A percentile compares a stretch with the other conserved stretches of the same genome.
phyloP scores from a whole-genome alignment of 92 coral and sea anemone genomes.

The Pocillopora meandrina region DNA sequence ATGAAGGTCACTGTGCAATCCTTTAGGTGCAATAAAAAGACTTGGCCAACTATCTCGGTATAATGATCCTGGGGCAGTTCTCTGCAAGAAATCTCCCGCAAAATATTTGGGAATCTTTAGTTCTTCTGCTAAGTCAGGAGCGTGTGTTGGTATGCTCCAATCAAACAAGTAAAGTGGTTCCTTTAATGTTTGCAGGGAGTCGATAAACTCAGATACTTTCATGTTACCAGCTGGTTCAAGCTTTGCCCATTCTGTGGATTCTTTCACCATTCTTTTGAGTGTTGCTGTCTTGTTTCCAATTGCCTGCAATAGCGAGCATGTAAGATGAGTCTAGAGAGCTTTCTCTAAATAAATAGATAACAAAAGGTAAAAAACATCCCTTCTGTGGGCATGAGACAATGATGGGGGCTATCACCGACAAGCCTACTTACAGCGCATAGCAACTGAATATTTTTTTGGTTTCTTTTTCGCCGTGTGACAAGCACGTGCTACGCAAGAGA shows the following conservation, averaged over 20 bases:
- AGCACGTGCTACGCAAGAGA: too few relatives aligned
- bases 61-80: conserved; percentile 49
- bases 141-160: conserved; percentile 69
- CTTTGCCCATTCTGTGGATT: conserved; percentile 68
- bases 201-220: conserved; percentile 51
- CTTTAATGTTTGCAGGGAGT: conserved; percentile 41
- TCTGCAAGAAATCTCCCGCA: conserved; percentile 73
- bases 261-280: conserved; percentile 53
- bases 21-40: conserved; percentile 64
- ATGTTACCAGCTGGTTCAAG: conserved; percentile 49
- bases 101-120: conserved; percentile 65
- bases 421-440: too few relatives aligned
- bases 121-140: conserved; percentile 62
- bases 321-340: not conserved
- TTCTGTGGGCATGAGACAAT: too few relatives aligned
- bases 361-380: not conserved
- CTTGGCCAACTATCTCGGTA: conserved; percentile 73
- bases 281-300: conserved; percentile 62
- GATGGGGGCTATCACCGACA: too few relatives aligned
- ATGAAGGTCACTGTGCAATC: conserved; percentile 51
- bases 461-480: too few relatives aligned
- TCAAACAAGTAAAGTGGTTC: conserved; percentile 61
- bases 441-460: too few relatives aligned
- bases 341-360: not conserved
- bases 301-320: conserved; percentile 11